Percentiles rank a stretch among this genome's conserved stretches.
These are phyloP conservation scores for Uria lomvia DNA, from an alignment of 2,113 vertebrate species.

Conservation along the genomic window DNA sequence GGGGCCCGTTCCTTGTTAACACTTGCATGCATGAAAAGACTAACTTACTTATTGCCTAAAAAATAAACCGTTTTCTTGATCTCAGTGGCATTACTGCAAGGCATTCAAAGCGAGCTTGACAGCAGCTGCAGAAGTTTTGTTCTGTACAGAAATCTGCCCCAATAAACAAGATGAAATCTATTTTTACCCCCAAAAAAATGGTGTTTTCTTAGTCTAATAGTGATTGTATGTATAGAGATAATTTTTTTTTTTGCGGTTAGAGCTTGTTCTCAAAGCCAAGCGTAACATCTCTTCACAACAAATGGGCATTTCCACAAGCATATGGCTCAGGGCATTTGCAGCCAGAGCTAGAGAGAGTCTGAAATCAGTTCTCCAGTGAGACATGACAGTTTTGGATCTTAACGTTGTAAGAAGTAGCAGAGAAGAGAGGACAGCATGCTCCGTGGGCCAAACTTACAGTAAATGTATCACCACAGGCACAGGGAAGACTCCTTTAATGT, in stretches of 20 bases:
- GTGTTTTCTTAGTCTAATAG: not conserved
- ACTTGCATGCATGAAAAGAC: not conserved
- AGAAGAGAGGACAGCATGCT: not conserved
- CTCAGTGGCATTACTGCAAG: not conserved
- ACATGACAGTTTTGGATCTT: not conserved
- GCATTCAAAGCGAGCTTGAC: not conserved
- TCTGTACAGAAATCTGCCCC: not conserved
- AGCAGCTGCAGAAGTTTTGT: not conserved
- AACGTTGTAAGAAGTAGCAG: not conserved
- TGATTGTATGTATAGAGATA: not conserved
- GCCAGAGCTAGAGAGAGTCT: not conserved
- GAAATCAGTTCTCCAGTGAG: not conserved
- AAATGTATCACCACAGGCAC: not conserved
- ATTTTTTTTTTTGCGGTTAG: not conserved
- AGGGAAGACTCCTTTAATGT: not conserved
- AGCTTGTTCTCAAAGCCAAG: not conserved
- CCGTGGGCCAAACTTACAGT: not conserved
- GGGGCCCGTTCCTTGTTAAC: not conserved
- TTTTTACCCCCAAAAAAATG: not conserved
- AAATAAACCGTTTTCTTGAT: not conserved
- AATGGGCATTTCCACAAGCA: not conserved
- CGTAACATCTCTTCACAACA: not conserved
- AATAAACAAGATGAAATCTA: not conserved
- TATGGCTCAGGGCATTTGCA: not conserved
- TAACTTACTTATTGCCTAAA: not conserved